Percentiles rank a stretch among this genome's conserved stretches.
These are phyloP conservation scores for Penelope pileata DNA, from an alignment of 2,113 vertebrate species.

Conservation along the genomic window DNA sequence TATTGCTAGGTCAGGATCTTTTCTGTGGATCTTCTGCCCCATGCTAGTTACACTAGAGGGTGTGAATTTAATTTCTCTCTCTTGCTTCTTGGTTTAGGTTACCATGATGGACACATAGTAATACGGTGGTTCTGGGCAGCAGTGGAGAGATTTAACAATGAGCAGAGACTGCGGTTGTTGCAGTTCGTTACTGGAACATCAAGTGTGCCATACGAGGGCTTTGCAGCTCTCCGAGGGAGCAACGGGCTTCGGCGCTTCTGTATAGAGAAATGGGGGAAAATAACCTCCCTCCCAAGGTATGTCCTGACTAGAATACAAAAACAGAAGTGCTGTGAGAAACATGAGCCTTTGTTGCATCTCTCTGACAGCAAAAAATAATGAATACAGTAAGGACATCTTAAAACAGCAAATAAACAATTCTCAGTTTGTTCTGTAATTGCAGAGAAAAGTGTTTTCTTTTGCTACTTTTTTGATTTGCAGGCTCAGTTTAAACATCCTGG, in stretches of 20 bases:
- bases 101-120: conserved; percentile 95
- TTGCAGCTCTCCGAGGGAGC: conserved; percentile 91
- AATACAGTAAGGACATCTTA: background rate
- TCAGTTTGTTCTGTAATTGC: background rate
- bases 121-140: conserved; percentile 98
- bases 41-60: background rate
- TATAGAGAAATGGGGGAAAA: conserved; percentile 99
- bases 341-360: background rate
- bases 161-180: conserved; percentile 92
- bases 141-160: conserved; percentile 96
- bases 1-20: background rate
- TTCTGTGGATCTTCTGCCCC: background rate
- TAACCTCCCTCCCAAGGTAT: conserved; percentile 96
- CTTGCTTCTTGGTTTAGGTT: conserved; percentile 78
- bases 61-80: background rate
- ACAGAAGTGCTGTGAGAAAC: background rate
- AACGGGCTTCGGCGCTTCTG: conserved; percentile 95
- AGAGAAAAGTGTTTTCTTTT: background rate
- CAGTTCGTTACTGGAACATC: conserved; percentile 98
- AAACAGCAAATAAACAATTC: background rate
- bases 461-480: background rate
- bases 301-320: background rate
- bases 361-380: background rate
- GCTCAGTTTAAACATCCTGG: background rate
- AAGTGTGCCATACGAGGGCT: conserved; percentile 96